A percentile compares a stretch with the other conserved stretches of the same genome.
Evolutionary conservation across 2,113 vertebrate genomes (phyloP).

Genomic region (Cochlearius cochlearius): DNA sequence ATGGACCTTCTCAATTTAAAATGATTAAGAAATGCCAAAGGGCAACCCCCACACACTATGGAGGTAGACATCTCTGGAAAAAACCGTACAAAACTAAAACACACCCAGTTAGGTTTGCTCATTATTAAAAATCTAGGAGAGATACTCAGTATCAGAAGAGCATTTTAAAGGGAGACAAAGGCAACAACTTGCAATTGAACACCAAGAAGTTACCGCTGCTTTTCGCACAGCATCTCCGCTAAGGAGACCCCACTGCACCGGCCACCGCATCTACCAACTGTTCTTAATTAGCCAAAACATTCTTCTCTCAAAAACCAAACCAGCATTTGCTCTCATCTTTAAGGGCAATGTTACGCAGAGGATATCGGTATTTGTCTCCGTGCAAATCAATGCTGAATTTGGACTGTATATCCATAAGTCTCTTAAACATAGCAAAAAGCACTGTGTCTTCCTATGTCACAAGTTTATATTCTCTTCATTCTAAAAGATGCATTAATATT

Average conservation of each 20-base stretch:
- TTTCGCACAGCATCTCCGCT: not conserved
- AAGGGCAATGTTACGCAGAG: not conserved
- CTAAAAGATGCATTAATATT: not conserved
- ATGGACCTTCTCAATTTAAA: not conserved
- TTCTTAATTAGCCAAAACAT: conserved; percentile 44
- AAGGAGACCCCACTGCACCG: not conserved
- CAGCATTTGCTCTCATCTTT: not conserved
- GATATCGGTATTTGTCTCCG: not conserved
- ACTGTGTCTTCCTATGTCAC: not conserved
- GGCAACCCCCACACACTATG: not conserved
- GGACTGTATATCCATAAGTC: not conserved
- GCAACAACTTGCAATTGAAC: not conserved
- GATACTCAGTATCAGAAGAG: not conserved
- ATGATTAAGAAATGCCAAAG: not conserved
- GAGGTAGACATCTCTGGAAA: not conserved
- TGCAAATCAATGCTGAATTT: not conserved
- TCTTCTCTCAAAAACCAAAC: conserved; percentile 10
- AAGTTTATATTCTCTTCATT: not conserved
- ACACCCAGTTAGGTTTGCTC: not conserved
- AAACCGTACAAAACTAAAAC: not conserved
- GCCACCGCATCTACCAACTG: conserved; percentile 39
- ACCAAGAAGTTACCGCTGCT: not conserved
- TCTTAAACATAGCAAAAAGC: not conserved
- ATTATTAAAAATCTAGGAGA: not conserved
- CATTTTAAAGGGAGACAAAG: not conserved